phyloP scores from a whole-genome alignment of 1,140 invertebrate species.

The Tetragnatha versicolor region DNA sequence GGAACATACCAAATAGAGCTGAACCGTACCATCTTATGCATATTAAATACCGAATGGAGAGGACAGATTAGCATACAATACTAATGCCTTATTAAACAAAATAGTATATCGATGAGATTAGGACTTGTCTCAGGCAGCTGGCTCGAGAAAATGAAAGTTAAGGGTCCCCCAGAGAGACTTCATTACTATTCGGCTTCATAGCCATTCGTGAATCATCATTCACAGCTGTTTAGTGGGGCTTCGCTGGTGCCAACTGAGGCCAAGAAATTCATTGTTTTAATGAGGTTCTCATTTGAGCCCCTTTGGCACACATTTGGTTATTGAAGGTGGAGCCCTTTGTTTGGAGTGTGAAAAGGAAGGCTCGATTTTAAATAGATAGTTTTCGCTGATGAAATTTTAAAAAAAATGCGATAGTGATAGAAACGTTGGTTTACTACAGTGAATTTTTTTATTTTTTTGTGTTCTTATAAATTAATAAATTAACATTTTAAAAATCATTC shows the following conservation, averaged over 20 bases:
- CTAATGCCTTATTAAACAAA: conserved; percentile 28
- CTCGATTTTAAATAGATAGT: no score
- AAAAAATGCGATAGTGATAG: background rate
- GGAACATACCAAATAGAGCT: background rate
- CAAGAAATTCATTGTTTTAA: background rate
- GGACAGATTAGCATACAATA: background rate
- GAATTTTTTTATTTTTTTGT: no score
- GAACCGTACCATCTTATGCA: background rate
- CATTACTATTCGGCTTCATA: conserved; percentile 18
- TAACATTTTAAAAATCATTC: no score
- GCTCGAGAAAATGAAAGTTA: conserved; percentile 5
- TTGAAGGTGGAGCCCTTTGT: no score
- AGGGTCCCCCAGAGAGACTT: background rate
- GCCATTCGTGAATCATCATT: conserved; percentile 27
- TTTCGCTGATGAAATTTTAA: no score
- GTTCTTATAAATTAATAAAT: no score
- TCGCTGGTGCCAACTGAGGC: background rate
- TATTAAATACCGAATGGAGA: background rate
- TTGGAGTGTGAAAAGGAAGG: no score
- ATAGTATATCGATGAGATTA: background rate
- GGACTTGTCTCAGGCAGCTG: conserved; percentile 15
- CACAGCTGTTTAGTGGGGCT: conserved; percentile 24
- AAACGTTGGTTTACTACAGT: no score
- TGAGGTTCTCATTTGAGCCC: background rate
- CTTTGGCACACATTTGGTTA: no score